Evolutionary conservation across 2,888 invertebrate species (phyloP).

Genomic region (Diarsia dahlii): DNA sequence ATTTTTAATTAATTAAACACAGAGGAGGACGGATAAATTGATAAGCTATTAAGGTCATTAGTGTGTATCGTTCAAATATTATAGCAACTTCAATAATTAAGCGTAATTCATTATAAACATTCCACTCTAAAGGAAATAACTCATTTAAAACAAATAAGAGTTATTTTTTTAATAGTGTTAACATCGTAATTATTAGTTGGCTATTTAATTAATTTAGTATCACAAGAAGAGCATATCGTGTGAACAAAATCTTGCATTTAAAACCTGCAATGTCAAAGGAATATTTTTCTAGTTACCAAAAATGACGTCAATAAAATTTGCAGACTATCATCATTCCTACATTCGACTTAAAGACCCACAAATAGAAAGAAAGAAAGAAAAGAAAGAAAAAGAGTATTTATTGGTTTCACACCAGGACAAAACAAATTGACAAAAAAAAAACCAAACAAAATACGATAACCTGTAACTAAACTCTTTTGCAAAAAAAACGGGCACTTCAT

Average conservation of each 20-base stretch:
- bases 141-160: not conserved
- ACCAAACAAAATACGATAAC: not conserved
- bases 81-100: conserved; percentile 21
- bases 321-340: not conserved
- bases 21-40: conserved; percentile 10
- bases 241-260: not conserved
- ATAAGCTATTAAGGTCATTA: conserved; percentile 39
- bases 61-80: conserved; percentile 8
- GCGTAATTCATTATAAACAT: not conserved
- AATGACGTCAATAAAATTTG: not conserved
- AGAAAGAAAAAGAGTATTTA: too few relatives aligned
- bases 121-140: not conserved
- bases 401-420: too few relatives aligned
- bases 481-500: too few relatives aligned
- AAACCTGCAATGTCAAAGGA: not conserved
- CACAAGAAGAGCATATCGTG: not conserved
- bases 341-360: not conserved
- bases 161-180: not conserved
- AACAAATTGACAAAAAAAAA: too few relatives aligned
- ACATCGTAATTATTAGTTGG: too few relatives aligned
- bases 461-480: too few relatives aligned
- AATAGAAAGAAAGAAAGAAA: too few relatives aligned
- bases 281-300: not conserved
- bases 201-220: too few relatives aligned
- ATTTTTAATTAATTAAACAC: conserved; percentile 3